Conservation (phyloP, 2,113 vertebrate genomes). For the Eudyptes chrysolophus region DNA sequence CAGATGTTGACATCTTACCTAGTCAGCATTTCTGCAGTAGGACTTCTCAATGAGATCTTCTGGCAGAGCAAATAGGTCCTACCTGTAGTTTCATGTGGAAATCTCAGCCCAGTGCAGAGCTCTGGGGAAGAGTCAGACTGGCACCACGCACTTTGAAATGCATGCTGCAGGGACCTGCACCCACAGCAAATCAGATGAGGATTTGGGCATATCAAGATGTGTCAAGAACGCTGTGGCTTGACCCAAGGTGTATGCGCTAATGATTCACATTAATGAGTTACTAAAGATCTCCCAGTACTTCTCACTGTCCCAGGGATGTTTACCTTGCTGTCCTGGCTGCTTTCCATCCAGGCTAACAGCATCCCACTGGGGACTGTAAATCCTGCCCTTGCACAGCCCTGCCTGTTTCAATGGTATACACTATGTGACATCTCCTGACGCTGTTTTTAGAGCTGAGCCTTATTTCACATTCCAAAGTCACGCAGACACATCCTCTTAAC, state of each 20-base stretch:
- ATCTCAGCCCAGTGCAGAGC: not conserved
- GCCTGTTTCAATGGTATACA: not conserved
- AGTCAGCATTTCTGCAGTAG: not conserved
- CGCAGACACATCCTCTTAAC: conserved; percentile 23
- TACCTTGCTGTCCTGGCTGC: not conserved
- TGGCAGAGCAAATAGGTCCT: not conserved
- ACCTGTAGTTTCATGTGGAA: not conserved
- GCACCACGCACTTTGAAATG: not conserved
- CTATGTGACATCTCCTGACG: not conserved
- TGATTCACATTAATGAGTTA: not conserved
- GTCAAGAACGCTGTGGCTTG: not conserved
- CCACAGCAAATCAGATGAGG: not conserved
- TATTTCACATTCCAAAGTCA: conserved; percentile 39
- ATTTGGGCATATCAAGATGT: not conserved
- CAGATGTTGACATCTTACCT: not conserved
- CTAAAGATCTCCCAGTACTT: not conserved
- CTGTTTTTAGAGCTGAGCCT: conserved; percentile 19
- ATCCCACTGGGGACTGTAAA: not conserved
- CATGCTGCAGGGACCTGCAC: not conserved
- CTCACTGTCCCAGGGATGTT: not conserved
- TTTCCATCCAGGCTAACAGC: not conserved
- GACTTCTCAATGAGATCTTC: not conserved
- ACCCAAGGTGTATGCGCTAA: not conserved
- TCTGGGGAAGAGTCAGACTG: not conserved
- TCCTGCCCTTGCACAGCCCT: not conserved